Base-by-base conservation (phyloP, 2,797 vertebrate species). In the Cynodonichthys magdalenae region DNA sequence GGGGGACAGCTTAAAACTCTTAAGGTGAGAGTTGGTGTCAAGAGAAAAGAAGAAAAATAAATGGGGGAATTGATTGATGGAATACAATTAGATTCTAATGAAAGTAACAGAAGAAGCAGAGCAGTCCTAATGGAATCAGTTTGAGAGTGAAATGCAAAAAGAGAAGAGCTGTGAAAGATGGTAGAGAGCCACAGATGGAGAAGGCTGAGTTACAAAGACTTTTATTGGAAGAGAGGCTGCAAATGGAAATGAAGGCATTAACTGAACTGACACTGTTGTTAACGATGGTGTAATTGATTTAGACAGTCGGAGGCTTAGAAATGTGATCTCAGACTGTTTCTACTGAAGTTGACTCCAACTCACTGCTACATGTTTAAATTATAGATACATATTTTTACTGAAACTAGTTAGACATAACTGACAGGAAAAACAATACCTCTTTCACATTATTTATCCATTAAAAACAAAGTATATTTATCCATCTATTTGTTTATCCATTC, bases 191-290 rank as follows among this genome's bases (percentile, higher is more conserved):
- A 44, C 52, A 69, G 61, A 70, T 68, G 53, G 31, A 83, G 53
- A 47, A 47, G 71, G 70, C 62, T 75, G 69, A 59, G 71, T 76
- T 69, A 53, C 57, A 68, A 63, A 53, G 55, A 58, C 34, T 66
- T 66, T 77, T 77, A 74, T 73, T 67, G 59, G 48, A 66, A 52
- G 75, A 77, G 63, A 76, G 34, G 49, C 58, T 53, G 69, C 49
- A 63, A 77, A 74, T 72, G 68, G 79, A 87, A 81, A 82, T 69
- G 54, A 81, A 78, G 14, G 64, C 77, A 74, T 78, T 84, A 78
- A 69, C 66, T 64, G 81, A 70, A 59, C 59, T 75, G 78, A 79
- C 76, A 71, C 66, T 20, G 1, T 50, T 65, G 67, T 66, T 84
- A 76, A 84, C 69, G 77, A 64, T 5, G 42, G 9, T 20, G 49